Base-by-base conservation (phyloP, 2,113 vertebrate species). In the Zapornia atra region DNA sequence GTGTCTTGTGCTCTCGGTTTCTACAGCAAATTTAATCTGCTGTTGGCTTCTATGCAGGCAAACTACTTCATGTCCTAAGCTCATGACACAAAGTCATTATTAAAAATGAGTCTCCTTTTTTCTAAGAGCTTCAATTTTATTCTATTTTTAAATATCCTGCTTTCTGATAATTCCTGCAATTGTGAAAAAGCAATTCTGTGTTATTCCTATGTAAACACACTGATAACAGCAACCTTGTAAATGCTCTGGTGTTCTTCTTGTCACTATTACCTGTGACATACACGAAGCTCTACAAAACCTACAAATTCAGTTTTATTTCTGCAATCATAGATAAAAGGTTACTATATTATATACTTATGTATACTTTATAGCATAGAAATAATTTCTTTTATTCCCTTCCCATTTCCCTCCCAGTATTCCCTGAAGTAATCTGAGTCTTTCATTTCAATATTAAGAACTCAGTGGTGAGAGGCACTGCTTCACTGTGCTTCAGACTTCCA, bases 11-110 rank as follows among this genome's bases (percentile, higher is more conserved):
- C 8, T 0, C 63, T 88, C 56, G 68, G 57, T 68, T 57, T 79
- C 53, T 61, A 76, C 34, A 63, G 56, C 24, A 79, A 53, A 82
- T 87, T 86, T 91, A 26, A 68, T 84, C 57, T 86, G 61, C 44
- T 85, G 3, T 82, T 91, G 57, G 29, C 34, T 76, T 65, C 44
- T 69, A 10, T 72, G 53, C 48, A 76, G 69, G 28, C 29, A 82
- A 86, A 65, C 24, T 79, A 5, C 10, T 11, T 51, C 29, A 12
- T 78, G n/a, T 64, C 34, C 24, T 79, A 48, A 75, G 9, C 14
- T 65, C 44, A 88, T 48, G 34, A 69, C 26, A 68, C 14, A 60
- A 81, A 95, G 10, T 54, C 13, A n/a, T 31, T 61, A 86, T 26
- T 84, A 75, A 86, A 88, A 70, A 38, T 4, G 10, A 34, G 3